Base-by-base conservation (phyloP, 2,888 invertebrate species). In the Syrphus vitripennis region DNA sequence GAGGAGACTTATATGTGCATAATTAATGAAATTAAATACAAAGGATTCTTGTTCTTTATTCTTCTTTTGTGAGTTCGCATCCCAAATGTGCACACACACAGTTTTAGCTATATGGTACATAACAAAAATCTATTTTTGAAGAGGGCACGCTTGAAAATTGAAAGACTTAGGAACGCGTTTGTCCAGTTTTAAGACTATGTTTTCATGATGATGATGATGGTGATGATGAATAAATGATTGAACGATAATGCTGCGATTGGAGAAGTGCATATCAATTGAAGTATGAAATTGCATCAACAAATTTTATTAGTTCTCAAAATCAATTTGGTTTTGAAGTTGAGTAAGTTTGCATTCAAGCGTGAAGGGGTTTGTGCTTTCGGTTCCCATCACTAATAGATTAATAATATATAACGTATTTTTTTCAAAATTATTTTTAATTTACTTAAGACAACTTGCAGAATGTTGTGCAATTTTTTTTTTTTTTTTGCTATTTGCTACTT, bases 21-120 rank as follows among this genome's bases (percentile, higher is more conserved):
- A 74, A 86, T 86, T 86, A 86, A 86, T 86, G 81, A 86, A 86
- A 86, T 86, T 86, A 86, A 78, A 86, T 86, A 86, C 86, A 86
- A 82, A 86, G 86, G 82, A 78, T 74, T 55, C 65, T 72, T 48
- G 45, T 74, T 72, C 77, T 69, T 42, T 57, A 78, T 57, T 79
- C 63, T 48, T 67, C 76, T 72, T 67, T 69, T 70, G 48, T 70
- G 67, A 42, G 69, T 86, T 78, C 86, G 86, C 82, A 86, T 77
- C 50, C 69, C 34, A 37, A 78, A 81, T 78, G 57, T 84, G 53
- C 84, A 34, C 48, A 53, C 84, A 34, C 48, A 53, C n/a, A 74
- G 45, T 50, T 53, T 69, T 14, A 59, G 31, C 12, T 57, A 19
- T 21, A 55, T 61, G 55, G n/a, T n/a, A n/a, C n/a, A n/a, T n/a